These are phyloP conservation scores for Drosophila kikkawai DNA, from an alignment of 1,140 invertebrate genomes.

Conservation along the genomic window DNA sequence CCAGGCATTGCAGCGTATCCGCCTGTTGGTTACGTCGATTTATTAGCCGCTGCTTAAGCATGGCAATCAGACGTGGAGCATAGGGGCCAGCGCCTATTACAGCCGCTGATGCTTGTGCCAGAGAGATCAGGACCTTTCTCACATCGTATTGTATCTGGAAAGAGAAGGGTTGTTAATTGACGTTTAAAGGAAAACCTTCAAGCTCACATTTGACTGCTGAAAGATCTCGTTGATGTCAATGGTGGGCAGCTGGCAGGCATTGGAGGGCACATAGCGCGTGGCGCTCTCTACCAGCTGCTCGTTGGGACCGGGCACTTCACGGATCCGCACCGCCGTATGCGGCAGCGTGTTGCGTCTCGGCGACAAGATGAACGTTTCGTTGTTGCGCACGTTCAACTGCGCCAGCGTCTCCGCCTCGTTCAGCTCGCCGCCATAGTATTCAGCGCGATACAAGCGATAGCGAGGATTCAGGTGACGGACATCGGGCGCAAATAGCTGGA, in stretches of 20 bases:
- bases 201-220: constrained; percentile 81
- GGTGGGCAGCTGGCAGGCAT: constrained; percentile 52
- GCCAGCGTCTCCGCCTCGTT: constrained; percentile 68
- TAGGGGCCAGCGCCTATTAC: constrained; percentile 80
- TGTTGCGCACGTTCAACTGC: constrained; percentile 68
- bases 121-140: constrained; percentile 79
- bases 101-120: constrained; percentile 79
- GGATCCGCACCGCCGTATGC: constrained; percentile 46
- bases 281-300: constrained; percentile 71
- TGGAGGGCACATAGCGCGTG: constrained; percentile 58
- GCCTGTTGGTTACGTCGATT: constrained; percentile 76
- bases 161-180: background rate
- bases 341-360: constrained; percentile 60
- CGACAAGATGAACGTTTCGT: constrained; percentile 73
- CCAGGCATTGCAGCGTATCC: constrained; percentile 79
- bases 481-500: constrained; percentile 77
- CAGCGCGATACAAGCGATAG: constrained; percentile 76
- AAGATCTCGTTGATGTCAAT: constrained; percentile 84
- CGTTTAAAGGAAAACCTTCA: background rate
- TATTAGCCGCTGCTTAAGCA: constrained; percentile 81
- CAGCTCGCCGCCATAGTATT: constrained; percentile 71
- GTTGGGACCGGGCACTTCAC: constrained; percentile 70
- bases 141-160: constrained; percentile 83
- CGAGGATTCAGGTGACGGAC: constrained; percentile 70
- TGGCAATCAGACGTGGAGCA: constrained; percentile 77